Percentiles rank a stretch among this genome's conserved stretches.
Evolutionary conservation across 2,797 vertebrate genomes (phyloP).

Genomic region (Amniataba percoides): DNA sequence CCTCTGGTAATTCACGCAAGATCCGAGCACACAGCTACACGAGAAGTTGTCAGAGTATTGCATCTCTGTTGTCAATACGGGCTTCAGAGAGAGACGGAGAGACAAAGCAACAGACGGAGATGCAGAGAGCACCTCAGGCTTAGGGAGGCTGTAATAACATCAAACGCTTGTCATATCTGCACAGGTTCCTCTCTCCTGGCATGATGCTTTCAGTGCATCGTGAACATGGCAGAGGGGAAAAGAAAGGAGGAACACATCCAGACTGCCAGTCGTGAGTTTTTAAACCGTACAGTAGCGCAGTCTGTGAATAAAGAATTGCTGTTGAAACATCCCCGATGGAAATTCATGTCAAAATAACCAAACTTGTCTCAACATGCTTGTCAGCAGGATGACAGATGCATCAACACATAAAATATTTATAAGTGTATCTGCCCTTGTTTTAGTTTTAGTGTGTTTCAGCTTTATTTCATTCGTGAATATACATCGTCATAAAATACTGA

Average conservation of each 20-base stretch:
- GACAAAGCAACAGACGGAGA: neutral
- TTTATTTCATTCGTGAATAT: neutral
- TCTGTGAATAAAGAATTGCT: neutral
- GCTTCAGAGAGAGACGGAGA: constrained; percentile 14
- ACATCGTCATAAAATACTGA: neutral
- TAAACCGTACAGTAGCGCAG: neutral
- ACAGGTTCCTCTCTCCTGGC: constrained; percentile 14
- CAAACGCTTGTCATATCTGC: constrained; percentile 43
- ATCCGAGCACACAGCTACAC: constrained; percentile 21
- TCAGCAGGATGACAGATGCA: neutral
- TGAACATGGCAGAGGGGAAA: neutral
- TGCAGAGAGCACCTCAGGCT: constrained; percentile 8
- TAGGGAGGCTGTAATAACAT: constrained; percentile 27
- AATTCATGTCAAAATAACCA: constrained; percentile 21
- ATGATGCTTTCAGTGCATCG: constrained; percentile 10
- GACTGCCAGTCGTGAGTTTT: neutral
- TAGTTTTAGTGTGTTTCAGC: neutral
- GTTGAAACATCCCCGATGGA: neutral
- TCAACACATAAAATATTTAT: neutral
- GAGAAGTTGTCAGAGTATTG: constrained; percentile 17
- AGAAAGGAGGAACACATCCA: neutral
- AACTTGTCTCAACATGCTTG: neutral
- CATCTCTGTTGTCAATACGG: constrained; percentile 8
- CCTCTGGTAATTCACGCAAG: constrained; percentile 14
- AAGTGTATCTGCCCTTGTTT: neutral